phyloP scores from a whole-genome alignment of 2,113 vertebrate species.

The Psittacara wagleri region DNA sequence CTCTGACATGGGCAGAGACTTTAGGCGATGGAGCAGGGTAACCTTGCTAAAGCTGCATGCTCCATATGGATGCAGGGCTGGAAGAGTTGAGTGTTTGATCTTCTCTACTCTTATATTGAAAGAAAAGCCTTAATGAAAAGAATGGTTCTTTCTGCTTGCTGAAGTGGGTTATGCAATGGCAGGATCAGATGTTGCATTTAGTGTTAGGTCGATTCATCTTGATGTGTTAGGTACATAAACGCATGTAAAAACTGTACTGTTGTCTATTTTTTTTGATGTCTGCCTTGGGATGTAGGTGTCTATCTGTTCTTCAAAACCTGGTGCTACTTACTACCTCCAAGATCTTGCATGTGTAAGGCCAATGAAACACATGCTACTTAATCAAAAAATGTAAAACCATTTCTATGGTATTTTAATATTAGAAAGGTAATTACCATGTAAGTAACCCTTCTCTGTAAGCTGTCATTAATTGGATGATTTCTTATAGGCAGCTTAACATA shows the following conservation, averaged over 20 bases:
- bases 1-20: not conserved
- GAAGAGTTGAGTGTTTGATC: not conserved
- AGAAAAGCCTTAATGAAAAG: not conserved
- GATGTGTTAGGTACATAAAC: not conserved
- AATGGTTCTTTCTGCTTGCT: not conserved
- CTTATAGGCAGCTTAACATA: slow-evolving; percentile 43
- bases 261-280: not conserved
- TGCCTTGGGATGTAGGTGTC: not conserved
- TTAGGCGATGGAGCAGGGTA: not conserved
- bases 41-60: not conserved
- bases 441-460: slow-evolving; percentile 20
- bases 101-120: not conserved
- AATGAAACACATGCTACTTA: not conserved
- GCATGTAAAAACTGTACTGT: not conserved
- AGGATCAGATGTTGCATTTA: not conserved
- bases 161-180: not conserved
- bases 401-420: slow-evolving; percentile 36
- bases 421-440: not conserved
- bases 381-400: slow-evolving; percentile 26
- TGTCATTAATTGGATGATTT: slow-evolving; percentile 58
- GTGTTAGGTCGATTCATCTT: not conserved
- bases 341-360: not conserved
- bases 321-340: not conserved
- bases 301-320: not conserved
- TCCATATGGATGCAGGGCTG: not conserved